Conservation (phyloP, 2,113 vertebrate species). For the Nannobrachium achirus region DNA sequence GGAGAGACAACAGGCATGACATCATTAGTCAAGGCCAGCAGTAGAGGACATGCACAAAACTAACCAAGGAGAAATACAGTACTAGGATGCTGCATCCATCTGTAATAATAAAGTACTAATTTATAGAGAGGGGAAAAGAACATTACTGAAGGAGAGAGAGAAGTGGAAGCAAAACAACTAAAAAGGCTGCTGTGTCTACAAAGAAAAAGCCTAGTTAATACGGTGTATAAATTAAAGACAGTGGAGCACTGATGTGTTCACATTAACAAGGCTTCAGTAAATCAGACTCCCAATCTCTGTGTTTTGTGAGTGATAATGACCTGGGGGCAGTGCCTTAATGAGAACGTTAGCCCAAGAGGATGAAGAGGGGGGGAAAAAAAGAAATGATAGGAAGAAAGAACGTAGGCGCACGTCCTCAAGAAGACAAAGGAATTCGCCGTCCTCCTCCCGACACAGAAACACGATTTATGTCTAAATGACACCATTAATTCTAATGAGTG, state of each 20-base stretch:
- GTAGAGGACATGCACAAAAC: constrained; percentile 23
- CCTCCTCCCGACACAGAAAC: constrained; percentile 69
- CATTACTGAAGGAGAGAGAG: constrained; percentile 4
- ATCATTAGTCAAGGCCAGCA: constrained; percentile 31
- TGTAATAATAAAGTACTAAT: not conserved
- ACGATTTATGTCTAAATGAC: constrained; percentile 71
- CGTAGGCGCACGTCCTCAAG: constrained; percentile 29
- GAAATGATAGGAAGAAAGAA: constrained; percentile 6
- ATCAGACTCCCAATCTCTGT: not conserved
- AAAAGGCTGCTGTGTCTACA: not conserved
- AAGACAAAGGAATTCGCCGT: constrained; percentile 56
- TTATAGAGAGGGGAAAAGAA: not conserved
- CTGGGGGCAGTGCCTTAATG: constrained; percentile 51
- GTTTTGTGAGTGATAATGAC: constrained; percentile 33
- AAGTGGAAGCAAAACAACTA: not conserved
- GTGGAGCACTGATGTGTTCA: constrained; percentile 1
- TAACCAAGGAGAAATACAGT: constrained; percentile 20
- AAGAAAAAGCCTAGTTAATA: not conserved
- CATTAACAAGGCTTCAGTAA: constrained; percentile 12
- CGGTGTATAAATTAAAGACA: constrained; percentile 2
- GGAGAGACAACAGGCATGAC: not conserved
- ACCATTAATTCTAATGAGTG: constrained; percentile 72
- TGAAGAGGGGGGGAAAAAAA: constrained; percentile 29
- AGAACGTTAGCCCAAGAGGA: constrained; percentile 37
- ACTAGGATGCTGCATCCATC: constrained; percentile 17